Evolutionary conservation across 2,888 invertebrate genomes (phyloP).

Genomic region (Acleris literana): DNA sequence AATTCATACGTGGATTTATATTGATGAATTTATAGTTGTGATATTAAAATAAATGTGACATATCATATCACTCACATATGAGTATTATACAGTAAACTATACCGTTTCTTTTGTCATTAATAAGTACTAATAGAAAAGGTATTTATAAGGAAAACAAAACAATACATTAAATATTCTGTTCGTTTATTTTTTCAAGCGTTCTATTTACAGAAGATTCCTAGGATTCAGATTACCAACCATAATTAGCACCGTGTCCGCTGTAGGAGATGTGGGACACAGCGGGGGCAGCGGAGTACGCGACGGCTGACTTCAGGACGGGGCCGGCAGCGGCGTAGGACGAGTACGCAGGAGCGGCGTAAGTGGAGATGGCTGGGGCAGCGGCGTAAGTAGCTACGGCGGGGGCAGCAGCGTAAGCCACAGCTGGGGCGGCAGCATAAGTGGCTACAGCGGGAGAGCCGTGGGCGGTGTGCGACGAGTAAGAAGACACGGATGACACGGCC

Average conservation of each 20-base stretch:
- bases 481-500: slow-evolving; percentile 41
- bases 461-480: slow-evolving; percentile 36
- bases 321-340: slow-evolving; percentile 56
- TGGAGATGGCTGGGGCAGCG: slow-evolving; percentile 45
- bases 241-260: slow-evolving; percentile 85
- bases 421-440: slow-evolving; percentile 44
- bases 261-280: slow-evolving; percentile 85
- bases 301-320: slow-evolving; percentile 68
- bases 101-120: neutral
- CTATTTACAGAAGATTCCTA: slow-evolving; percentile 3
- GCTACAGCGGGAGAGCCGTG: slow-evolving; percentile 40
- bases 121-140: too few relatives aligned
- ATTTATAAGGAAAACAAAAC: neutral
- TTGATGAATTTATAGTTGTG: too few relatives aligned
- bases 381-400: slow-evolving; percentile 49
- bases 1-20: too few relatives aligned
- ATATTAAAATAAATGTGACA: too few relatives aligned
- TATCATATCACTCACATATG: too few relatives aligned
- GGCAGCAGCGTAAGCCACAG: slow-evolving; percentile 43
- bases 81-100: too few relatives aligned
- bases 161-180: neutral
- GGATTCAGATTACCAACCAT: slow-evolving; percentile 83
- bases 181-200: slow-evolving; percentile 8
- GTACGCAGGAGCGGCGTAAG: slow-evolving; percentile 53
- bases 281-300: slow-evolving; percentile 84